A percentile compares a stretch with the other conserved stretches of the same genome.
These are phyloP conservation scores for Rhabditoides inermis DNA, from an alignment of 2,888 invertebrate genomes.

Conservation along the genomic window DNA sequence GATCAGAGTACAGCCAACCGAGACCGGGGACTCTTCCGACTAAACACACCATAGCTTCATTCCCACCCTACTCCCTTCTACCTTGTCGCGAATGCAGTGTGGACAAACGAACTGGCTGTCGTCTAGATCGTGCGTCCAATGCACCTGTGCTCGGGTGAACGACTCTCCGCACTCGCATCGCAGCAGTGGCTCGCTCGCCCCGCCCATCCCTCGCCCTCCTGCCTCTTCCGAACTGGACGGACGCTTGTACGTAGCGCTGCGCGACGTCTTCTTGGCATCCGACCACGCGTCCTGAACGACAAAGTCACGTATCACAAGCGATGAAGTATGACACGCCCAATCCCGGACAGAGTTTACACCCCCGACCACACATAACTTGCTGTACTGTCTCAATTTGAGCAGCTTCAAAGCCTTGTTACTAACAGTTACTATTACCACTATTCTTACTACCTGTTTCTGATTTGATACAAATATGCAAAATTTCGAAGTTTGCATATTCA, in stretches of 20 bases:
- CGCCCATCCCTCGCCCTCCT: no score
- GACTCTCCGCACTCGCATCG: slow-evolving; percentile 2
- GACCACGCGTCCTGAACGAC: slow-evolving; percentile 3
- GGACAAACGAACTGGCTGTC: slow-evolving; percentile 10
- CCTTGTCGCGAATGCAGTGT: slow-evolving; percentile 6
- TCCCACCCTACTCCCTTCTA: not conserved
- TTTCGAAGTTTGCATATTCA: no score
- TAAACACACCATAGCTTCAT: not conserved
- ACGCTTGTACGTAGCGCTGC: not conserved
- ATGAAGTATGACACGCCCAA: no score
- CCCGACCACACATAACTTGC: no score
- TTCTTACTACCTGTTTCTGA: no score
- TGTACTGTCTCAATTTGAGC: no score
- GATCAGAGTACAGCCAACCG: slow-evolving; percentile 65
- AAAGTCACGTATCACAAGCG: slow-evolving; percentile 1
- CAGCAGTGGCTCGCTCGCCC: no score
- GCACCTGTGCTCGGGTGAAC: slow-evolving; percentile 5
- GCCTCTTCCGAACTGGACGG: no score
- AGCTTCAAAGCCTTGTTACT: no score
- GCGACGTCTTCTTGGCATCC: not conserved
- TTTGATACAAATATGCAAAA: no score
- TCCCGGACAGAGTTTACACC: no score
- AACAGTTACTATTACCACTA: no score
- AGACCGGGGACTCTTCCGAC: not conserved
- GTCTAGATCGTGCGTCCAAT: slow-evolving; percentile 8